Conservation (phyloP, 2,888 invertebrate species). For the Phyllotreta striolata region DNA sequence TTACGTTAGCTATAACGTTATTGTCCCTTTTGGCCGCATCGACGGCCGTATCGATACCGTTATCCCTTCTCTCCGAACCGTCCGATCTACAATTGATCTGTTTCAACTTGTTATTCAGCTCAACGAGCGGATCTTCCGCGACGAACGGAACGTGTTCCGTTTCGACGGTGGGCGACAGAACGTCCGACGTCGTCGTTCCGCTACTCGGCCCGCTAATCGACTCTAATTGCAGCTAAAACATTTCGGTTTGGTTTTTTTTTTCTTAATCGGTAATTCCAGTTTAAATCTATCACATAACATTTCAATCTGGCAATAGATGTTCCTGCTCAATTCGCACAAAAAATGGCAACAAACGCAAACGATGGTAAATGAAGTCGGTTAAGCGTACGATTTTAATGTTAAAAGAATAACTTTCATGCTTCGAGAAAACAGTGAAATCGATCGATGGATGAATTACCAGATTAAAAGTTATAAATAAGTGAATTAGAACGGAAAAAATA, state of each 20-base stretch:
- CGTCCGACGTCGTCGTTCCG: constrained; percentile 54
- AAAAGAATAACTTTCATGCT: no score
- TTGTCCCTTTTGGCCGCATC: constrained; percentile 25
- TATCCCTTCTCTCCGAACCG: constrained; percentile 39
- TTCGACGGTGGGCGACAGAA: constrained; percentile 56
- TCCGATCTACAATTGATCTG: constrained; percentile 66
- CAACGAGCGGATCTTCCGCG: constrained; percentile 61
- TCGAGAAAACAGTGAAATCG: background rate
- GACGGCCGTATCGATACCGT: constrained; percentile 24
- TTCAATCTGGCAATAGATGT: background rate
- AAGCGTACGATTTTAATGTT: background rate
- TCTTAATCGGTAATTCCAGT: constrained; percentile 1
- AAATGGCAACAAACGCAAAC: background rate
- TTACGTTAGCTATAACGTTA: constrained; percentile 20
- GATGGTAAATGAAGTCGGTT: background rate
- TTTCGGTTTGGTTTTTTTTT: constrained; percentile 4
- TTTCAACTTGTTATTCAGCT: constrained; percentile 69
- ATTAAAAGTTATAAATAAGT: constrained; percentile 27
- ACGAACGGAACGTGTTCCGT: constrained; percentile 39
- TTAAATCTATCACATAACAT: constrained; percentile 17
- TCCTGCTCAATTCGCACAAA: no score
- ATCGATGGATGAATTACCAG: constrained; percentile 13
- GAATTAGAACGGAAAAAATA: constrained; percentile 6
- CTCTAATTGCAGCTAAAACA: constrained; percentile 46
- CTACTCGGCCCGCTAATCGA: constrained; percentile 52